Percentiles rank a stretch among this genome's conserved stretches.
Conservation (phyloP, 2,797 vertebrate genomes). For the Ciconia nigra region DNA sequence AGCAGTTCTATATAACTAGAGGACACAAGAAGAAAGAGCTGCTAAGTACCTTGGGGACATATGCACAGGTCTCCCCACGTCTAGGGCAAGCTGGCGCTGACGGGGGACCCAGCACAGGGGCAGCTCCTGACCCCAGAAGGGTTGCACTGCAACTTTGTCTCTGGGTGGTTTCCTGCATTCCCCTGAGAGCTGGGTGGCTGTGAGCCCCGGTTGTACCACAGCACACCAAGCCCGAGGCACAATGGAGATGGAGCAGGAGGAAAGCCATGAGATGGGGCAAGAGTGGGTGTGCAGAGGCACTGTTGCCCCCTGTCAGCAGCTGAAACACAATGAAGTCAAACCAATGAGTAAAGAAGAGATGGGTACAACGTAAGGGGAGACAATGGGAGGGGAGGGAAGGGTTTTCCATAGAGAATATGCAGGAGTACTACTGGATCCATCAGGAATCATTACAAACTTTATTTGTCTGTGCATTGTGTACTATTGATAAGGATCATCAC, state of each 20-base stretch:
- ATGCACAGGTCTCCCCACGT: rapidly evolving
- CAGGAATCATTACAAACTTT: constrained; percentile 94
- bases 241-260: neutral
- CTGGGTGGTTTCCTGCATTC: neutral
- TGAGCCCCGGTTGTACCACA: neutral
- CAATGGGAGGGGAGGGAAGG: constrained; percentile 44
- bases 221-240: neutral
- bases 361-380: neutral
- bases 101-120: neutral
- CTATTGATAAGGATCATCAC: constrained; percentile 90
- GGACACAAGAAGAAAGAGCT: neutral
- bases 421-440: constrained; percentile 77
- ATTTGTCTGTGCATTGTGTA: constrained; percentile 93
- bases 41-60: neutral
- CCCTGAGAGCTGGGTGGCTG: neutral
- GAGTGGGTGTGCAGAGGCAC: rapidly evolving
- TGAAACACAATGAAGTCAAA: neutral
- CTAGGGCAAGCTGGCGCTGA: neutral
- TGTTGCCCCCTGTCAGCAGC: rapidly evolving
- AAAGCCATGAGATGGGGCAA: neutral
- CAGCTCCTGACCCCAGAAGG: neutral
- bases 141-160: neutral
- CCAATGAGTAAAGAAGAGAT: neutral
- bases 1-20: neutral
- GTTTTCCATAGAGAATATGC: constrained; percentile 68